A percentile compares a stretch with the other conserved stretches of the same genome.
Conservation (phyloP, 2,797 vertebrate species). For the Antrozous pallidus region DNA sequence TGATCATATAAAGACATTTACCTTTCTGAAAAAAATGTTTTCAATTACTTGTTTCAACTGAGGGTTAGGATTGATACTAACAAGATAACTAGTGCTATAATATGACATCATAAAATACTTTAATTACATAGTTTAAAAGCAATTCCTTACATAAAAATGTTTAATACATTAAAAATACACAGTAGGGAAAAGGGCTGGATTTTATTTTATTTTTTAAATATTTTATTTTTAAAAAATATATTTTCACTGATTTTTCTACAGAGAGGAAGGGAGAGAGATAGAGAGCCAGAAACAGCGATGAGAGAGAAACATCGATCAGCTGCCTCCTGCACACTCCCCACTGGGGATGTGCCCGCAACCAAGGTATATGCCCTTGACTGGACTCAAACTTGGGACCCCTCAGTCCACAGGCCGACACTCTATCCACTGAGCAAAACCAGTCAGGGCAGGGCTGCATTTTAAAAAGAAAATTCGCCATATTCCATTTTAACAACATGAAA, state of each 20-base stretch:
- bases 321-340: too few relatives aligned
- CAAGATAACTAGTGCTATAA: background rate
- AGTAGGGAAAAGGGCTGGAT: background rate
- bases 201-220: background rate
- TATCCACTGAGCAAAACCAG: too few relatives aligned
- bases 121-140: background rate
- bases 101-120: background rate
- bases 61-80: background rate
- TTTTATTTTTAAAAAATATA: too few relatives aligned
- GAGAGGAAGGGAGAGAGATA: too few relatives aligned
- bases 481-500: background rate
- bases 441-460: background rate
- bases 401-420: too few relatives aligned
- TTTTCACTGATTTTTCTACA: too few relatives aligned
- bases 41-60: background rate
- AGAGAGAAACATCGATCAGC: too few relatives aligned
- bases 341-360: too few relatives aligned
- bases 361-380: too few relatives aligned
- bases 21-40: constrained; percentile 27
- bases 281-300: too few relatives aligned
- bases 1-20: background rate
- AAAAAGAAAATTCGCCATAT: background rate
- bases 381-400: too few relatives aligned
- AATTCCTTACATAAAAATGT: background rate
- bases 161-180: background rate